Base-by-base conservation (phyloP, 2,888 invertebrate genomes). In the Dolomedes plantarius region DNA sequence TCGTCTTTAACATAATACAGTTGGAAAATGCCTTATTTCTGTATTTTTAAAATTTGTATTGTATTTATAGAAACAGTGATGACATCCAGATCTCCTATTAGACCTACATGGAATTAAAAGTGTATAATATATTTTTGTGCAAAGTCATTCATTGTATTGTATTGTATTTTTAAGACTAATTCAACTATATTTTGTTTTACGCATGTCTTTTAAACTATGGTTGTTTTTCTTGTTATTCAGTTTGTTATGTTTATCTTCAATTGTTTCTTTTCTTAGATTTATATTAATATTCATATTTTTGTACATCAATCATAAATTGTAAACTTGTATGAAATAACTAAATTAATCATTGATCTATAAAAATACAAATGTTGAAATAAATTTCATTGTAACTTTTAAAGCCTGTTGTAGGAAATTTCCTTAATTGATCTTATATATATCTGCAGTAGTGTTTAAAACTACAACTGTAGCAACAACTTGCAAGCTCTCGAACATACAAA, bases 181-280 rank as follows among this genome's bases (percentile, higher is more conserved):
- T 29, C 23, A 27, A 0, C 7, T n/a, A 13, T 31, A 65, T 65
- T 65, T 29, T 65, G 65, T 65, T 65, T 7, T 13, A 65, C 65
- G 65, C 31, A 65, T 65, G 41, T 69, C 68, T 68, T 68, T 68
- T 68, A 68, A 67, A 41, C 31, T 41, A 69, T 69, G 41, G 41
- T 69, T 69, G 69, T 69, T 69, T 56, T 27, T 56, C 46, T 62
- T 78, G 39, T 39, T 65, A 50, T n/a, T 31, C 36, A 32, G 32
- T 62, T 81, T 81, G 81, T 81, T 81, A 82, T 75, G 81, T 82
- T 82, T 82, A 74, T 81, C 80, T 64, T n/a, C 62, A 73, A 65
- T 82, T 75, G 62, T 74, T 62, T 62, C 62, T 62, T 67, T 80
- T 74, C 73, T 81, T 75, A 75, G 75, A 82, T 82, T 73, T 67